Percentiles rank a stretch among this genome's conserved stretches.
phyloP scores from a whole-genome alignment of 2,888 invertebrate genomes.

The Epirrita christyi region DNA sequence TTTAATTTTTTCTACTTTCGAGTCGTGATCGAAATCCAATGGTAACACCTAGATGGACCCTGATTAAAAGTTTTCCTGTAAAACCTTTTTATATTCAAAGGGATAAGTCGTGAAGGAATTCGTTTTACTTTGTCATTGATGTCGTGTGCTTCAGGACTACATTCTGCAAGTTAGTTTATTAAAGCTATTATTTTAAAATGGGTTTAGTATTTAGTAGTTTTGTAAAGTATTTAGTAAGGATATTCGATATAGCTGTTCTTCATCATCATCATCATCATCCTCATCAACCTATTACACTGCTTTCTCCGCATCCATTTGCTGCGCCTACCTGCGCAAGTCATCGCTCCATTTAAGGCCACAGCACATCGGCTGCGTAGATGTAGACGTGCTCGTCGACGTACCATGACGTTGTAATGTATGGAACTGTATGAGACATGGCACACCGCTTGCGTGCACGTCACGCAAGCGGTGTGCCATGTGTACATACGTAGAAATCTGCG shows the following conservation, averaged over 20 bases:
- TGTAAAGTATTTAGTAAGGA: not conserved
- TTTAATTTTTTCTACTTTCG: not conserved
- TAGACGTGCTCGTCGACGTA: no score
- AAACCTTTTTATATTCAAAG: slow-evolving; percentile 77
- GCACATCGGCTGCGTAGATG: no score
- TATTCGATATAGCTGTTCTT: not conserved
- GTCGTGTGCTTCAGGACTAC: slow-evolving; percentile 47
- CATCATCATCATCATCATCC: not conserved
- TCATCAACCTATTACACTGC: not conserved
- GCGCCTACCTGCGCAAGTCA: no score
- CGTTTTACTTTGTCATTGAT: slow-evolving; percentile 70
- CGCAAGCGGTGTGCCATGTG: no score
- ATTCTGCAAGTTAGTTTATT: slow-evolving; percentile 51
- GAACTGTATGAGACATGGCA: no score
- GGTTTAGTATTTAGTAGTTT: not conserved
- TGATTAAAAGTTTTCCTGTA: slow-evolving; percentile 80
- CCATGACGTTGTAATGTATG: no score
- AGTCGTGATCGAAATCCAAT: slow-evolving; percentile 44
- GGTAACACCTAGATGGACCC: slow-evolving; percentile 61
- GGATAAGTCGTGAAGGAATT: slow-evolving; percentile 71
- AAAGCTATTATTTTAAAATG: slow-evolving; percentile 27
- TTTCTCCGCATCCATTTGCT: no score
- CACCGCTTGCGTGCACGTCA: no score
- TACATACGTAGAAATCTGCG: no score
- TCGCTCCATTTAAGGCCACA: no score